Percentiles rank a stretch among this genome's conserved stretches.
phyloP scores from a whole-genome alignment of 2,888 invertebrate species.

The Norana najaformis region DNA sequence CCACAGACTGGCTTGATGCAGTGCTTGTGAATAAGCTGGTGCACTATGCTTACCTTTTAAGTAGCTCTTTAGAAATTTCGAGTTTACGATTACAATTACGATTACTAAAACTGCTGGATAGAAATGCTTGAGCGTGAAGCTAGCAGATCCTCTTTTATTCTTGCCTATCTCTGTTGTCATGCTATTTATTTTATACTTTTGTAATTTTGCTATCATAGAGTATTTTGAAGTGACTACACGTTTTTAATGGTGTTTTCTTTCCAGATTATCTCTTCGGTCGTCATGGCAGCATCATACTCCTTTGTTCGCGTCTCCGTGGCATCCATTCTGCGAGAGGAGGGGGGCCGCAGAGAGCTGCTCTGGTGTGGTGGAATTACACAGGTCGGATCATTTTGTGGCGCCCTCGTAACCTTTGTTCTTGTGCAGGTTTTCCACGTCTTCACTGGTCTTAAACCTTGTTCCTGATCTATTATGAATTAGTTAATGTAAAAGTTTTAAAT shows the following conservation, averaged over 20 bases:
- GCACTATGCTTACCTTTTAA: no score
- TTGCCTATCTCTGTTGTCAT: background rate
- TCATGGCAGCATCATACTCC: conserved; percentile 72
- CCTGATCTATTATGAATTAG: background rate
- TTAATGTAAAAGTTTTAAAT: no score
- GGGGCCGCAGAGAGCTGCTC: conserved; percentile 76
- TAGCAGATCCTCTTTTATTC: no score
- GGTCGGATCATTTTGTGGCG: conserved; percentile 77
- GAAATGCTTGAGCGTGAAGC: background rate
- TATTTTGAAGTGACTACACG: background rate
- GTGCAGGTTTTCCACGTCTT: conserved; percentile 67
- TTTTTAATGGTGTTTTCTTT: conserved; percentile 8
- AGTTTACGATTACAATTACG: no score
- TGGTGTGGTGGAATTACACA: conserved; percentile 78
- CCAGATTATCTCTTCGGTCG: conserved; percentile 69
- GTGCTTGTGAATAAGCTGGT: no score
- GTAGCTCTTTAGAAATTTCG: no score
- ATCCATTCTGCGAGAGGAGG: conserved; percentile 70
- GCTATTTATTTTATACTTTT: background rate
- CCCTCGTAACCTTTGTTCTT: conserved; percentile 72
- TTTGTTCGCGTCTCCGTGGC: conserved; percentile 80
- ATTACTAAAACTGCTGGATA: no score
- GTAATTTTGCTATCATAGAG: background rate
- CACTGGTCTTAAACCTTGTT: conserved; percentile 33
- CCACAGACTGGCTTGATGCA: no score